A percentile compares a stretch with the other conserved stretches of the same genome.
phyloP scores from a whole-genome alignment of 2,797 vertebrate genomes.

The Rhinatrema bivittatum region DNA sequence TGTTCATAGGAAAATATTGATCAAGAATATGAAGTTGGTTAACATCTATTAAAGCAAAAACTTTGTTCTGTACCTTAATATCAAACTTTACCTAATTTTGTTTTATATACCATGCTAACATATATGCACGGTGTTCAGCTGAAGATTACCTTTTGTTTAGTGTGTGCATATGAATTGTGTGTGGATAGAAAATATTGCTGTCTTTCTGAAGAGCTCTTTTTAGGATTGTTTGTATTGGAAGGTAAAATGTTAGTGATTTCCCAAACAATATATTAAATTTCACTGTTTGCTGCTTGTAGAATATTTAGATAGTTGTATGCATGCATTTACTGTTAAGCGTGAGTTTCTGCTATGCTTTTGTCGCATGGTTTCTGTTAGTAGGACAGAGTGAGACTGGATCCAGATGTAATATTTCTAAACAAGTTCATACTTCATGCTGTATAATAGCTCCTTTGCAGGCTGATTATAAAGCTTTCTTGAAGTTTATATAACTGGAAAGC shows the following conservation, averaged over 20 bases:
- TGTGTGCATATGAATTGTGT: not conserved
- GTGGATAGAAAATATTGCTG: not conserved
- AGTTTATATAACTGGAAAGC: too few species aligned
- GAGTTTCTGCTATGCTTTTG: slow-evolving; percentile 15
- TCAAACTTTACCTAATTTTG: not conserved
- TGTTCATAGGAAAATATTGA: not conserved
- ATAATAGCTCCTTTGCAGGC: too few species aligned
- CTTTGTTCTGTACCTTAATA: too few species aligned
- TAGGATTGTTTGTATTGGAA: not conserved
- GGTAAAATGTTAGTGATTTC: not conserved
- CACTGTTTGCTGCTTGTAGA: not conserved
- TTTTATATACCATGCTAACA: not conserved
- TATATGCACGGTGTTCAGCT: not conserved
- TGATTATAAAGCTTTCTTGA: too few species aligned
- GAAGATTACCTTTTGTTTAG: not conserved
- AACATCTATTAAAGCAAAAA: not conserved
- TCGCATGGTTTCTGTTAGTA: slow-evolving; percentile 55
- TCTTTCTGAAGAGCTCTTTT: slow-evolving; percentile 1
- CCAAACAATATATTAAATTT: not conserved
- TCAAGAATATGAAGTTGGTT: not conserved
- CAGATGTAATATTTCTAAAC: too few species aligned
- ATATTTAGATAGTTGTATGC: slow-evolving; percentile 1
- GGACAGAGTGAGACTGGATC: slow-evolving; percentile 6
- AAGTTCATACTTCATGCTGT: too few species aligned
- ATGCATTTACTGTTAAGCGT: slow-evolving; percentile 30